Conservation (phyloP, 2,797 vertebrate genomes). For the Centroberyx gerrardi region DNA sequence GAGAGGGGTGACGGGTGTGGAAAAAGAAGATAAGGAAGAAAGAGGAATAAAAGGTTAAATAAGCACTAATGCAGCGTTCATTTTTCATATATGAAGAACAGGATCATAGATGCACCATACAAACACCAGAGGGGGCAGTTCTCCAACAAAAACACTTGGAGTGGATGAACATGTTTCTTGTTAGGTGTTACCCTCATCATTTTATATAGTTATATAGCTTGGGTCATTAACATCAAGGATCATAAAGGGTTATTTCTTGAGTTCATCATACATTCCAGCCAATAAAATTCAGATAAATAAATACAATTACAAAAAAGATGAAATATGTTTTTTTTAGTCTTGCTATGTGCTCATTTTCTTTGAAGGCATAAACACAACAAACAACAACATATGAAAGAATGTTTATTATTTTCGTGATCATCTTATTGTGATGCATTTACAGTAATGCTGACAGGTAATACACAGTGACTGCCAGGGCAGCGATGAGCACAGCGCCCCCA, state of each 20-base stretch:
- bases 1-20: neutral
- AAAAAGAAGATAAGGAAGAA: neutral
- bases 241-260: neutral
- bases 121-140: slow-evolving; percentile 59
- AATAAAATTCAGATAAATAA: neutral
- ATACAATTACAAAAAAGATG: neutral
- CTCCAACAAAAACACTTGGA: slow-evolving; percentile 22
- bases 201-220: neutral
- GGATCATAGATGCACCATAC: neutral
- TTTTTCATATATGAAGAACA: neutral
- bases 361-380: slow-evolving; percentile 58
- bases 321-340: neutral
- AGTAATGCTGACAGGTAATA: slow-evolving; percentile 69
- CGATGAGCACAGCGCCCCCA: slow-evolving; percentile 77
- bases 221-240: neutral
- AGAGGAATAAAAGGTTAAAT: neutral
- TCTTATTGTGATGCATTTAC: slow-evolving; percentile 49
- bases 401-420: slow-evolving; percentile 57
- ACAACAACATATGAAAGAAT: slow-evolving; percentile 29
- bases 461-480: slow-evolving; percentile 68
- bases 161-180: neutral
- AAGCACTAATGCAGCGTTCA: neutral
- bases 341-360: neutral
- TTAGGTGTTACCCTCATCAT: neutral
- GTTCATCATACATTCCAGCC: neutral